phyloP scores from a whole-genome alignment of 2,888 invertebrate genomes.

The Tenodera sinensis region DNA sequence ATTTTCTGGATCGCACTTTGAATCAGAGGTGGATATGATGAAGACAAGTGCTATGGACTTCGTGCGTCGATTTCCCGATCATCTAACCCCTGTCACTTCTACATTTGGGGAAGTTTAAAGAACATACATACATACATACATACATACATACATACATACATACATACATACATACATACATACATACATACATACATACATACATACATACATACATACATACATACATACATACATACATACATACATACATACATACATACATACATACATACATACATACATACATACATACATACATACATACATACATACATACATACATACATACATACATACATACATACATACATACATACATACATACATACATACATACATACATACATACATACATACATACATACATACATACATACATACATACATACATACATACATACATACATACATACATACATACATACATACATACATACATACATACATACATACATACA shows the following conservation, averaged over 20 bases:
- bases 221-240: neutral
- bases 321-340: neutral
- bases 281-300: neutral
- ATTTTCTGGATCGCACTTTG: too few species aligned
- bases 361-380: neutral
- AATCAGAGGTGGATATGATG: too few species aligned
- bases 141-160: conserved; percentile 23
- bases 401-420: neutral
- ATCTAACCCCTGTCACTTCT: too few species aligned
- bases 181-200: conserved; percentile 19
- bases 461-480: neutral
- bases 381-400: neutral
- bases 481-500: neutral
- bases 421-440: conserved; percentile 2
- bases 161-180: conserved; percentile 23
- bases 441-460: conserved; percentile 9
- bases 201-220: conserved; percentile 21
- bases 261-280: neutral
- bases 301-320: neutral
- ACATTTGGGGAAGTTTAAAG: too few species aligned
- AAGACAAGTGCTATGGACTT: too few species aligned
- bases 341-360: neutral
- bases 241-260: conserved; percentile 14
- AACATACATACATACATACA: conserved; percentile 8
- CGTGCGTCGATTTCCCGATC: too few species aligned